Conservation (phyloP, 1,140 invertebrate species). For the Hyles euphorbiae region DNA sequence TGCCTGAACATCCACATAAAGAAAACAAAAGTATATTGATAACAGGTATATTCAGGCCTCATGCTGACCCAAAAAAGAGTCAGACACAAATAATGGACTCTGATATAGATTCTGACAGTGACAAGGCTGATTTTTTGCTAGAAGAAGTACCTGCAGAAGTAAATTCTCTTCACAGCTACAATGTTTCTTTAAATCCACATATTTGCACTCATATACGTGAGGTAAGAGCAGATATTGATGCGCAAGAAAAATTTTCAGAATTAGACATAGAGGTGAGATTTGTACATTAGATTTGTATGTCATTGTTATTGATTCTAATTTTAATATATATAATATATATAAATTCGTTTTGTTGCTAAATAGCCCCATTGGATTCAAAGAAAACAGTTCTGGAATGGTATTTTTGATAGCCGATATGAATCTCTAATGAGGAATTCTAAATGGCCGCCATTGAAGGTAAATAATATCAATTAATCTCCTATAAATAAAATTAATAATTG, state of each 20-base stretch:
- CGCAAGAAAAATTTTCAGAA: conserved; percentile 38
- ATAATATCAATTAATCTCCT: conserved; percentile 1
- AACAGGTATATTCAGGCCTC: conserved; percentile 29
- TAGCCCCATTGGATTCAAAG: conserved; percentile 48
- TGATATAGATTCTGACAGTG: conserved; percentile 21
- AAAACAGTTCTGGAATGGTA: conserved; percentile 47
- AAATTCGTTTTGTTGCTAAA: conserved; percentile 11
- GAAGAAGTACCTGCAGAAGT: conserved; percentile 23
- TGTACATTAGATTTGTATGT: background rate
- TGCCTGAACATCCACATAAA: conserved; percentile 15
- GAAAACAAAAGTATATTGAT: conserved; percentile 21
- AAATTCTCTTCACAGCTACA: conserved; percentile 28
- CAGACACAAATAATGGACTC: conserved; percentile 12
- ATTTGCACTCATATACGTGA: conserved; percentile 33
- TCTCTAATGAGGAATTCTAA: conserved; percentile 54
- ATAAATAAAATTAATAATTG: background rate
- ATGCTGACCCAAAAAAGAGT: background rate
- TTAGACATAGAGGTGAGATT: conserved; percentile 52
- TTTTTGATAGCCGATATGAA: conserved; percentile 59
- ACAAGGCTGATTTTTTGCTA: conserved; percentile 42
- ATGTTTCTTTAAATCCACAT: conserved; percentile 20
- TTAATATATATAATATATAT: no score
- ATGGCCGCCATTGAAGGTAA: conserved; percentile 59
- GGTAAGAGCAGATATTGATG: conserved; percentile 43
- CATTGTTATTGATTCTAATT: no score